These are phyloP conservation scores for Lasioglossum vierecki DNA, from an alignment of 2,888 invertebrate species.

Conservation along the genomic window DNA sequence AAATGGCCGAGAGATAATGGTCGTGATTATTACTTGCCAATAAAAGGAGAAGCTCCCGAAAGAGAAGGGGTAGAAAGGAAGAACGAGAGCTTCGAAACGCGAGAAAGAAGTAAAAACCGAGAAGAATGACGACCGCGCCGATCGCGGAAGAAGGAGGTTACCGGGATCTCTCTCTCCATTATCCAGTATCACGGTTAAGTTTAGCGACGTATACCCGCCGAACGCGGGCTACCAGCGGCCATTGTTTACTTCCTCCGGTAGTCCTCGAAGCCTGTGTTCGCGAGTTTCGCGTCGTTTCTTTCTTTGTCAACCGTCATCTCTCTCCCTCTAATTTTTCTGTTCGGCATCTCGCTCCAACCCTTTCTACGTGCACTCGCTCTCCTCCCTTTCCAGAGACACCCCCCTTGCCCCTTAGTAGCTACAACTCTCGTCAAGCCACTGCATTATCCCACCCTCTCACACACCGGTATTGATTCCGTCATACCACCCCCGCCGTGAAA, in stretches of 20 bases:
- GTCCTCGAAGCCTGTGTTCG: slow-evolving; percentile 57
- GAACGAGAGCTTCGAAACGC: not conserved
- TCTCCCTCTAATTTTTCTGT: slow-evolving; percentile 3
- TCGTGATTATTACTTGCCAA: slow-evolving; percentile 64
- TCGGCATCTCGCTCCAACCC: slow-evolving; percentile 24
- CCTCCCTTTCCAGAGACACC: slow-evolving; percentile 39
- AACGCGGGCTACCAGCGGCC: slow-evolving; percentile 68
- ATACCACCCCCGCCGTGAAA: slow-evolving; percentile 70
- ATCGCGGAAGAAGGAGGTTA: slow-evolving; percentile 54
- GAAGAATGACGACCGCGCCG: slow-evolving; percentile 54
- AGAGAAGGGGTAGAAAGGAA: too few relatives aligned
- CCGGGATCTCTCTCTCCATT: slow-evolving; percentile 49
- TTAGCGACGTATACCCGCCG: slow-evolving; percentile 66
- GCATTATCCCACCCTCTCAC: slow-evolving; percentile 81
- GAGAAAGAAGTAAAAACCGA: slow-evolving; percentile 36
- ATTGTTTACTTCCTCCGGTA: slow-evolving; percentile 72
- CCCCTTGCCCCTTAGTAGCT: slow-evolving; percentile 64
- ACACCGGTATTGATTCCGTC: slow-evolving; percentile 82
- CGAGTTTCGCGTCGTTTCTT: slow-evolving; percentile 18
- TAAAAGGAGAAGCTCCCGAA: slow-evolving; percentile 33
- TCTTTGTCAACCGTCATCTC: not conserved
- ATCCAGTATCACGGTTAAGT: slow-evolving; percentile 71
- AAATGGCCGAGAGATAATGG: slow-evolving; percentile 49
- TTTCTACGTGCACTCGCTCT: slow-evolving; percentile 18
- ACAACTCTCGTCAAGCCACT: slow-evolving; percentile 80